Percentiles rank a stretch among this genome's conserved stretches.
Conservation (phyloP, 53 echinoderm and acorn worm species). For the Paracentrotus lividus region DNA sequence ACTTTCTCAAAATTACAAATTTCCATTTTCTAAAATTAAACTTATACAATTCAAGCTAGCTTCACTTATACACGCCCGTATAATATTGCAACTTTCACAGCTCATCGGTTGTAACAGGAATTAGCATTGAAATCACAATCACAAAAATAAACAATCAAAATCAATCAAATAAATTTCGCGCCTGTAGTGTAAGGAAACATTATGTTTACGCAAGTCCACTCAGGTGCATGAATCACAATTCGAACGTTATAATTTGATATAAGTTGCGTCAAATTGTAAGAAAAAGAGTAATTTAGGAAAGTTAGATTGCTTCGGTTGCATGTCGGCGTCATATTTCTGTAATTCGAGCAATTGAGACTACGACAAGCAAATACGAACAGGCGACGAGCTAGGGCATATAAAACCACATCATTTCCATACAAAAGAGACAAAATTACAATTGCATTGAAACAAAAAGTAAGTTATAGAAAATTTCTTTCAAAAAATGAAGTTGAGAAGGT, state of each 20-base stretch:
- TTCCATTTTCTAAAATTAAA: neutral
- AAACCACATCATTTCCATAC: slow-evolving; percentile 59
- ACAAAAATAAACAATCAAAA: slow-evolving; percentile 29
- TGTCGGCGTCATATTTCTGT: slow-evolving; percentile 44
- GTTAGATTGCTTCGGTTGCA: slow-evolving; percentile 1
- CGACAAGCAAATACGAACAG: slow-evolving; percentile 7
- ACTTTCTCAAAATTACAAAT: neutral
- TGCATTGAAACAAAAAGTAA: neutral
- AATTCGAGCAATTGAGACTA: slow-evolving; percentile 23
- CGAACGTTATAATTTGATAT: slow-evolving; percentile 39
- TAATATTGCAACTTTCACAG: neutral
- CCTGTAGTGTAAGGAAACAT: neutral
- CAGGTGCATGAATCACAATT: slow-evolving; percentile 36
- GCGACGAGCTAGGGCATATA: neutral
- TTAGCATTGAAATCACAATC: slow-evolving; percentile 1
- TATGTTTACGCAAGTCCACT: neutral
- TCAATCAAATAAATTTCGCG: neutral
- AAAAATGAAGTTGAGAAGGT: neutral
- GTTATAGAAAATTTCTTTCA: neutral
- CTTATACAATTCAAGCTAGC: neutral
- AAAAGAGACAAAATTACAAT: slow-evolving; percentile 23
- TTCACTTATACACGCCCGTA: neutral
- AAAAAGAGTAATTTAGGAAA: neutral
- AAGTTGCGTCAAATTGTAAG: slow-evolving; percentile 44
- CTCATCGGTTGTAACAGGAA: neutral